Conservation (phyloP, 2,797 vertebrate genomes). For the Chanos chanos region DNA sequence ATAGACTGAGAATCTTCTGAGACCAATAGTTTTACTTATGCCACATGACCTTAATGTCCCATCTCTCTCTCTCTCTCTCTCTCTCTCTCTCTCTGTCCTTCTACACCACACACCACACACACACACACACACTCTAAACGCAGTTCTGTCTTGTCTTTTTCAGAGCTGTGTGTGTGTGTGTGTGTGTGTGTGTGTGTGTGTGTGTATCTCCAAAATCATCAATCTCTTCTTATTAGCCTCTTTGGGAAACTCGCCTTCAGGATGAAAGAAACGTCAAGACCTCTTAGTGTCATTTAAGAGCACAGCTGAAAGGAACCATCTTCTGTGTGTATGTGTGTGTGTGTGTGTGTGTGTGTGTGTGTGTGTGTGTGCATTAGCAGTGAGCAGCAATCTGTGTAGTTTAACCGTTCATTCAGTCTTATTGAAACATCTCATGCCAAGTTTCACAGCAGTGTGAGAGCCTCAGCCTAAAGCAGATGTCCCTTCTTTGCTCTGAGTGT, state of each 20-base stretch:
- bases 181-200: slow-evolving; percentile 40
- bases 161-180: slow-evolving; percentile 54
- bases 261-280: slow-evolving; percentile 22
- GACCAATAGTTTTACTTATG: too few relatives aligned
- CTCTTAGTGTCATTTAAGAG: background rate
- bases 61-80: too few relatives aligned
- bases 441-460: too few relatives aligned
- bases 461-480: too few relatives aligned
- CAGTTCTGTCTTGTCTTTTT: slow-evolving; percentile 2
- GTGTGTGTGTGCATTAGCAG: background rate
- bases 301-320: background rate
- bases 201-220: slow-evolving; percentile 46
- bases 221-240: slow-evolving; percentile 66
- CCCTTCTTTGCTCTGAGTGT: too few relatives aligned
- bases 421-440: too few relatives aligned
- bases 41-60: too few relatives aligned
- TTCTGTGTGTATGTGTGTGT: background rate
- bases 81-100: slow-evolving; percentile 16
- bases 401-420: too few relatives aligned
- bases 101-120: too few relatives aligned
- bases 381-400: too few relatives aligned
- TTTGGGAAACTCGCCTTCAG: slow-evolving; percentile 27
- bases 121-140: too few relatives aligned
- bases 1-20: too few relatives aligned
- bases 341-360: background rate